These are phyloP conservation scores for Apomyelois bistriatella DNA, from an alignment of 2,888 invertebrate genomes.

Conservation along the genomic window DNA sequence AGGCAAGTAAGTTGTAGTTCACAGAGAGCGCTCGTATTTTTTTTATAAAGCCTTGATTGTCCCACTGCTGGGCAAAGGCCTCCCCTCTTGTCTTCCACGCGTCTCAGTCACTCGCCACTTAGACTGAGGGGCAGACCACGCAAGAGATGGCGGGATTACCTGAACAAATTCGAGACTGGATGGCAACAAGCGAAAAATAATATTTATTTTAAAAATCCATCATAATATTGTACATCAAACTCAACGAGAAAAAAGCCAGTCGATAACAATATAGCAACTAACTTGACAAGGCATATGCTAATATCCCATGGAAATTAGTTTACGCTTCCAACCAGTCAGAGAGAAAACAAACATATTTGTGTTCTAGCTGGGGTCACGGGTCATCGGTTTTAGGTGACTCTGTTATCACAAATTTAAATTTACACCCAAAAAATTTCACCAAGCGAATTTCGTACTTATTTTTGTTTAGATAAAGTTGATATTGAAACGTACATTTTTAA, in stretches of 20 bases:
- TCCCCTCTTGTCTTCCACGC: too few species aligned
- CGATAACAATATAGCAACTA: conserved; percentile 6
- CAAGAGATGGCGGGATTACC: too few species aligned
- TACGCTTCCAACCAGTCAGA: conserved; percentile 4
- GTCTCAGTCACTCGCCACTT: too few species aligned
- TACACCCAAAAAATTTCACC: background rate
- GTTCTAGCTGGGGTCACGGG: conserved; percentile 4
- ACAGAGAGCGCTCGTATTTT: too few species aligned
- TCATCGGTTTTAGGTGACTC: conserved; percentile 13
- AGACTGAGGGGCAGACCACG: too few species aligned
- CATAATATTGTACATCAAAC: too few species aligned
- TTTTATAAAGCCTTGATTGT: too few species aligned
- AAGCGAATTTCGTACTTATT: background rate
- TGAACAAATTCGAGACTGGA: too few species aligned
- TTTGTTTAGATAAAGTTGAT: background rate
- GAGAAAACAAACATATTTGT: conserved; percentile 13
- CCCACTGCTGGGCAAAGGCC: too few species aligned
- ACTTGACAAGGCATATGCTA: conserved; percentile 13
- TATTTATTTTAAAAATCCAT: too few species aligned
- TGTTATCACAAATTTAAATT: conserved; percentile 11
- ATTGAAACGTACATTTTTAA: background rate
- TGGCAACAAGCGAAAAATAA: too few species aligned
- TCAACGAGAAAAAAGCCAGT: background rate
- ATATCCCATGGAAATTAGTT: conserved; percentile 14
- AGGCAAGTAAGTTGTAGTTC: too few species aligned